Conservation (phyloP, 2,888 invertebrate genomes). For the Nemurella pictetii region DNA sequence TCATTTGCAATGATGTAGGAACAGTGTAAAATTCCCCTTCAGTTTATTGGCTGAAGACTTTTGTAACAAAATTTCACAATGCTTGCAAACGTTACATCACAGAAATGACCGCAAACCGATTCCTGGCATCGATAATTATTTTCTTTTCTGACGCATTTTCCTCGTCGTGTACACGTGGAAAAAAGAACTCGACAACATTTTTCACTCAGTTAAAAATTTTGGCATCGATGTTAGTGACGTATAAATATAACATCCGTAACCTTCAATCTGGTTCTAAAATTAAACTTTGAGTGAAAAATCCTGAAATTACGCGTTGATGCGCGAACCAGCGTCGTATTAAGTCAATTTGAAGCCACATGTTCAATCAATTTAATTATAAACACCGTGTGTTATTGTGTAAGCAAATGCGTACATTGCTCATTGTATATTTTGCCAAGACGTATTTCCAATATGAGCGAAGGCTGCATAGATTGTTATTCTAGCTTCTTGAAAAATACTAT, state of each 20-base stretch:
- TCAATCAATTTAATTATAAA: conserved; percentile 1
- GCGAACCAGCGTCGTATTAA: neutral
- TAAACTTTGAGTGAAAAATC: neutral
- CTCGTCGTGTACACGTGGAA: neutral
- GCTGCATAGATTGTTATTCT: too few species aligned
- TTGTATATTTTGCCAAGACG: neutral
- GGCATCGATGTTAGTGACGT: conserved; percentile 9
- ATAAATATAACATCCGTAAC: conserved; percentile 19
- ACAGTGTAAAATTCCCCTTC: too few species aligned
- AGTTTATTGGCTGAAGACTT: neutral
- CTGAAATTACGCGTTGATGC: neutral
- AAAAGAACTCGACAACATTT: neutral
- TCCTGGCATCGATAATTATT: neutral
- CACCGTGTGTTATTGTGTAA: neutral
- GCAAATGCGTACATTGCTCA: neutral
- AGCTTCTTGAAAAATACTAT: neutral
- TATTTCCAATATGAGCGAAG: too few species aligned
- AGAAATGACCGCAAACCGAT: neutral
- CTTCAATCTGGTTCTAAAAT: conserved; percentile 5
- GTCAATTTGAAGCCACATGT: neutral
- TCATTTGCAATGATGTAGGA: too few species aligned
- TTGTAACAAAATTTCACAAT: neutral
- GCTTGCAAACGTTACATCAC: neutral
- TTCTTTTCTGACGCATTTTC: neutral
- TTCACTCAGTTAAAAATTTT: neutral